Evolutionary conservation across 2,888 invertebrate genomes (phyloP), one percentile per base, ranked within the genome.

Genomic region (Lymantria monacha): DNA sequence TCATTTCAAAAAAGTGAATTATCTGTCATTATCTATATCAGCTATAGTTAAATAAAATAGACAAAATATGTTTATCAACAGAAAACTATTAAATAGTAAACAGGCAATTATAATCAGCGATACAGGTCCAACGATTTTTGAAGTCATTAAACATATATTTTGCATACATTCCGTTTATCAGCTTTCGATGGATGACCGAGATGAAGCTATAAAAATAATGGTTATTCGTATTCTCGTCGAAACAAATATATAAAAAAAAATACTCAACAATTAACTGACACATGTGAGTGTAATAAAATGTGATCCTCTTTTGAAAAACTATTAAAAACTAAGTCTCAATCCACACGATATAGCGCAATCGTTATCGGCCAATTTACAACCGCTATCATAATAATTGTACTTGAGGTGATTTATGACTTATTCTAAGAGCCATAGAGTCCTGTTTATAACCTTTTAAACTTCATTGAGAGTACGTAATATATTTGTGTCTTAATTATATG

Each of bases 401-500:
- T 7, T 30, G 7, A 38, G 7, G 0, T 42, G 61, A 63, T 44
- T 51, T 49, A 53, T 53, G 12, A 47, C 66, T 53, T 66, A 66
- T 53, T 48, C 1, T 2, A 5, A 22, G 37, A 36, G 13, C 7
- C 44, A 47, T 62, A 66, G 41, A 49, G 50, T 45, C 30, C 31
- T 11, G 53, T 51, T 52, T 42, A 13, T 31, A 40, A 43, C 30
- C 13, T 50, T 51, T 58, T 51, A 3, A 31, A 49, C 45, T 55
- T 55, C 42, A 57, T 51, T 51, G 46, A 0, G 22, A 42, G 56
- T 42, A 61, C 43, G 59, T 52, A 48, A 50, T 68, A 63, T 54
- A 47, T 66, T 74, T 64, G 74, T 57, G 48, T 66, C 68, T 66
- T 83, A 83, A 81, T 84, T 78, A 80, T 74, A 87, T 87, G 79